Evolutionary conservation across 2,888 invertebrate genomes (phyloP), one percentile per base, ranked within the genome.

Genomic region (Eumerus sabulonum): DNA sequence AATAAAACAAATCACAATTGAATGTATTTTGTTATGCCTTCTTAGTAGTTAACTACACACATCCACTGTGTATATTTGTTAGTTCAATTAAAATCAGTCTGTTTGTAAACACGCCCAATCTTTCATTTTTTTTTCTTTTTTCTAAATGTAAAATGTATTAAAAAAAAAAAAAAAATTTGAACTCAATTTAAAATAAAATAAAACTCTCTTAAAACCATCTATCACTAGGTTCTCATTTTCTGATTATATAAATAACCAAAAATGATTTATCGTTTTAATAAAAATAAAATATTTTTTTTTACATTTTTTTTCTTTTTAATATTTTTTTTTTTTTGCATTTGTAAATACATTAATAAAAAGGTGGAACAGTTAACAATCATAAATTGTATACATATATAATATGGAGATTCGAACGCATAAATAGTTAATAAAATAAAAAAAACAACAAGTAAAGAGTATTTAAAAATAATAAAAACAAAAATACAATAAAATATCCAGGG

Each of bases 311-410:
- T 70, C n/a, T n/a, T n/a, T n/a, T n/a, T n/a, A n/a, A n/a, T n/a
- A n/a, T 70, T 67, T 59, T 36, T 73, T 82, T 63, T 50, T 59
- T 36, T 82, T 79, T 74, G 73, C 85, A 86, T 86, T 86, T 86
- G 86, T 86, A 86, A 87, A 87, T 86, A 86, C 86, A 87, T 85
- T 87, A 87, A 68, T 87, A 85, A 86, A 87, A 86, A 86, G 86
- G 86, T 86, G 85, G 86, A 86, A 86, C 86, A 85, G 84, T 85
- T 84, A 83, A 82, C 82, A 77, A 77, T 81, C 57, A 68, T 81
- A 74, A 82, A 63, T 84, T 86, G 84, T 85, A 85, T 85, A 85
- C 85, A 82, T 83, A 83, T 84, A 84, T 82, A 84, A 81, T 81
- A 76, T 81, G 76, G 72, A 76, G 76, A 81, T 67, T 81, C 76